Base-by-base conservation (phyloP, 2,797 vertebrate genomes). In the Pangasius djambal region DNA sequence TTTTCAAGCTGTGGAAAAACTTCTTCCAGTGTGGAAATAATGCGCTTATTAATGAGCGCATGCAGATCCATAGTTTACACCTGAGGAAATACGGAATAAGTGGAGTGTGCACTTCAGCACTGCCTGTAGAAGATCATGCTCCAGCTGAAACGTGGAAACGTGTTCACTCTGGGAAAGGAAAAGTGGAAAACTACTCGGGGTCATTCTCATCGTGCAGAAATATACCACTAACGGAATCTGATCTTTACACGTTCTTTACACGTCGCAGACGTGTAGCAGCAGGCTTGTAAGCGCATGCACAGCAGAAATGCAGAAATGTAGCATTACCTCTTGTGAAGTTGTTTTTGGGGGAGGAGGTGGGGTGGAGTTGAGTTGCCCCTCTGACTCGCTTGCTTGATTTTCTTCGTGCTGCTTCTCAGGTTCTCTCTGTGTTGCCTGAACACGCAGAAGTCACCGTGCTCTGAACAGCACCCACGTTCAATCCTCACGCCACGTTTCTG, bases 401-500 rank as follows among this genome's bases (percentile, higher is more conserved):
- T 61, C 67, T 50, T 44, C 28, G 20, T 57, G 22, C 34, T 63
- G 34, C 5, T 44, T n/a, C 75, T 25, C 44, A 57, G 50, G 52
- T 70, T 48, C 28, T 69, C 72, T 63, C 83, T 65, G 4, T 25
- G n/a, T 78, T 61, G 82, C 81, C 77, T 69, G 63, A 70, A 15
- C 79, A 31, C 48, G 63, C 48, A 55, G 22, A 67, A 67, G 1
- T 65, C 86, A 61, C 70, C 48, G 25, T 12, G 44, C 44, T 9
- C 59, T 6, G 16, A 4, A 55, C 50, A 40, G 69, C 5, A 1
- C 28, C 2, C 6, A 15, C 15, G 8, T 48, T 15, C 59, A 18
- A n/a, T 44, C 57, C 55, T 20, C 25, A 48, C 34, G 70, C 85
- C 88, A 87, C 85, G 85, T 83, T 77, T 86, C 75, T 55, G 18